Evolutionary conservation across 2,888 invertebrate species (phyloP).

Genomic region (Dicyrtomina minuta): DNA sequence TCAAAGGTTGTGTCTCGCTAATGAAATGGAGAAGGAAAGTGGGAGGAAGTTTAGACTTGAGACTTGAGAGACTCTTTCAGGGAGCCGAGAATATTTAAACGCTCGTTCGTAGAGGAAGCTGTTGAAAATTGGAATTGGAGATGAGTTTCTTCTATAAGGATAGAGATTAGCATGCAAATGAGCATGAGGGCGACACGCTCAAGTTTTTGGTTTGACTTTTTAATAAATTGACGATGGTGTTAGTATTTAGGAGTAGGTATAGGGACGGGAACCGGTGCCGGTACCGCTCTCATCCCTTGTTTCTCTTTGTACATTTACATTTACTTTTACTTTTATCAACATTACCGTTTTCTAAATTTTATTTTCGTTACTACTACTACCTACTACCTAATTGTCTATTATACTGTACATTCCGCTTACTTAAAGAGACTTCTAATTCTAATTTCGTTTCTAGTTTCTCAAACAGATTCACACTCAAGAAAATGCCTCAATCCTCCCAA

Average conservation of each 20-base stretch:
- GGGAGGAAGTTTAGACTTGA: background rate
- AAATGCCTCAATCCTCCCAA: no score
- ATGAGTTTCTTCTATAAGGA: conserved; percentile 21
- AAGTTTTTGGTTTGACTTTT: conserved; percentile 40
- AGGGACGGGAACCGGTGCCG: no score
- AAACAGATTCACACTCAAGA: no score
- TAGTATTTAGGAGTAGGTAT: no score
- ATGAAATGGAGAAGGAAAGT: background rate
- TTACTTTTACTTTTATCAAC: background rate
- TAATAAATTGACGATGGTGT: conserved; percentile 33
- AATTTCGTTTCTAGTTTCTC: no score
- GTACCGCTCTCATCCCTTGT: background rate
- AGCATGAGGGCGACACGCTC: conserved; percentile 30
- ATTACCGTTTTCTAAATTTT: background rate
- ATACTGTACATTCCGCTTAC: background rate
- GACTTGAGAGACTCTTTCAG: background rate
- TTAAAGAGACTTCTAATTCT: background rate
- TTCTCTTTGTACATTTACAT: background rate
- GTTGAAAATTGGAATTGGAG: conserved; percentile 26
- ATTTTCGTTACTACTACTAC: background rate
- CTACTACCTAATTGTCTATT: background rate
- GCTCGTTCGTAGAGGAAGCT: background rate
- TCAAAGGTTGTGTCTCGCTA: background rate
- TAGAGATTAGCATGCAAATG: conserved; percentile 38
- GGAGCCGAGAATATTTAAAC: conserved; percentile 17